These are phyloP conservation scores for Radopholus similis DNA, from an alignment of 1,140 invertebrate genomes.

Conservation along the genomic window DNA sequence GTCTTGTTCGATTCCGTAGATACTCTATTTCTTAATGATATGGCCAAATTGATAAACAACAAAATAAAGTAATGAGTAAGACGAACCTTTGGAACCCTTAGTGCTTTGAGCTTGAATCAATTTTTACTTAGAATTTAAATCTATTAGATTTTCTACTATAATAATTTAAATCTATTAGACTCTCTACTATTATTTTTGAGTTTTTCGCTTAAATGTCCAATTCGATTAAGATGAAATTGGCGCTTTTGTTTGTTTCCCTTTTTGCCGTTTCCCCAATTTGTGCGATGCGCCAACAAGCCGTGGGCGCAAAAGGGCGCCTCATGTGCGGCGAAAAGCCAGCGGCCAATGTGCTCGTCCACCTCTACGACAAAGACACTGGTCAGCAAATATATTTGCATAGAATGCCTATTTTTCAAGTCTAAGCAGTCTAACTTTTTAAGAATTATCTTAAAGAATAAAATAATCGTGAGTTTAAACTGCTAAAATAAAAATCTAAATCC, in stretches of 20 bases:
- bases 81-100: too few relatives aligned
- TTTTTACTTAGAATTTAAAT: too few relatives aligned
- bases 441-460: not conserved
- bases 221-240: too few relatives aligned
- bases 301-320: constrained; percentile 27
- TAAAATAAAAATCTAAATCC: not conserved
- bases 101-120: too few relatives aligned
- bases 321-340: constrained; percentile 32
- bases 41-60: too few relatives aligned
- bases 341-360: constrained; percentile 32
- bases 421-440: not conserved
- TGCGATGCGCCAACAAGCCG: constrained; percentile 34
- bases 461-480: not conserved
- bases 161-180: too few relatives aligned
- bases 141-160: too few relatives aligned
- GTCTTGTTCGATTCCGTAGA: too few relatives aligned
- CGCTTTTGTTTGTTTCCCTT: not conserved
- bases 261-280: constrained; percentile 1
- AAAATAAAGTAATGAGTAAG: too few relatives aligned
- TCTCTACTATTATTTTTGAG: too few relatives aligned
- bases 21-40: too few relatives aligned
- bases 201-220: too few relatives aligned
- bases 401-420: not conserved
- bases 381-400: not conserved
- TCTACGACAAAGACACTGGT: constrained; percentile 40